Base-by-base conservation (phyloP, 2,113 vertebrate species). In the Ptychochromis oligacanthus region DNA sequence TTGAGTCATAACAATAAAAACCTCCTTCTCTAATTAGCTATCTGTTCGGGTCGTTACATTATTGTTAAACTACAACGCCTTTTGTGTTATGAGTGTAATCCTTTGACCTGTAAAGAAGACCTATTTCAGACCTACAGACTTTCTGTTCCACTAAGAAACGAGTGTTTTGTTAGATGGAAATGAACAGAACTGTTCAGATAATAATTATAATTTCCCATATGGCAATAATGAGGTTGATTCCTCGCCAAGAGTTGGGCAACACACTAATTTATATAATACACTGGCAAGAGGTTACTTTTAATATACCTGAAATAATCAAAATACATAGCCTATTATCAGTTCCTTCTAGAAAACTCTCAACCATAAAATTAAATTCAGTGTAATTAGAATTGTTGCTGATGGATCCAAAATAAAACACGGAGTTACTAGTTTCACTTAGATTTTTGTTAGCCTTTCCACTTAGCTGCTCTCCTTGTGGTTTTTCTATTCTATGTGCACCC, bases 251-350 rank as follows among this genome's bases (percentile, higher is more conserved):
- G 77, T 87, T 89, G 89, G 88, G 90, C 80, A 58, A 79, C 59
- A 54, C n/a, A 65, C 72, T 64, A 80, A 84, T 92, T 87, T 85
- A 84, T 77, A 88, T 86, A 90, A 92, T 58, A 88, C 80, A 81
- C 84, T 81, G 77, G 85, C 87, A 90, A 79, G 75, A 91, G 82
- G 72, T 81, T 89, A 79, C 83, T 89, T 89, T 89, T 77, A 86
- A 77, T 85, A 88, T 91, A 94, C 93, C 88, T 92, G 90, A 79
- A 89, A 86, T 89, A 91, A 92, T 94, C 82, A 92, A 91, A 93
- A 92, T 91, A 80, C 89, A 88, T 59, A 59, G 74, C 80, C 78
- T 75, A 80, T 79, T 82, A 84, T 86, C 84, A 77, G 40, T 87
- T 81, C 67, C 26, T 67, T 84, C 87, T 82, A 79, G 89, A 93